Percentiles rank a stretch among this genome's conserved stretches.
Conservation (phyloP, 2,888 invertebrate genomes). For the Dryocosmus kuriphilus region DNA sequence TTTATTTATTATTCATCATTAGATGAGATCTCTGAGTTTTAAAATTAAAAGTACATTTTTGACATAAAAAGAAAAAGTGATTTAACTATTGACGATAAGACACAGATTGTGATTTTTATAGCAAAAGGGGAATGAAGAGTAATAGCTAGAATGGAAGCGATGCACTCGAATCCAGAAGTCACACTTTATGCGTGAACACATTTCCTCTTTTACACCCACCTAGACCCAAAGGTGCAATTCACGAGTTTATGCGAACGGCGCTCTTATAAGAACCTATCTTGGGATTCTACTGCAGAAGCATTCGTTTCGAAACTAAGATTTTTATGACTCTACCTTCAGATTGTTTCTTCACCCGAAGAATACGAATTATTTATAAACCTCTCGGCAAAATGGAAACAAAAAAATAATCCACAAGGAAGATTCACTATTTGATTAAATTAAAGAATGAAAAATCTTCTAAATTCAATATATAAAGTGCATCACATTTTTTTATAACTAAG, state of each 20-base stretch:
- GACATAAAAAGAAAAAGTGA: neutral
- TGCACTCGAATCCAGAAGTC: constrained; percentile 25
- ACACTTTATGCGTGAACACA: constrained; percentile 29
- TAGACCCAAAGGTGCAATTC: constrained; percentile 33
- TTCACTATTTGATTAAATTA: too few relatives aligned
- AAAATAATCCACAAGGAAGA: too few relatives aligned
- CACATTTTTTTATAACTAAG: too few relatives aligned
- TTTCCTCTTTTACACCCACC: constrained; percentile 19
- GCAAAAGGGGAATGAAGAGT: constrained; percentile 20
- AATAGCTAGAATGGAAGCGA: constrained; percentile 9
- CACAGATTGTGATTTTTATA: constrained; percentile 11
- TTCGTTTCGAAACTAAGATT: constrained; percentile 19
- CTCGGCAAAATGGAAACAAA: neutral
- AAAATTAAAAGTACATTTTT: neutral
- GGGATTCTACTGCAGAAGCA: constrained; percentile 11
- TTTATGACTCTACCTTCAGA: constrained; percentile 16
- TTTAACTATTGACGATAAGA: constrained; percentile 17
- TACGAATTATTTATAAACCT: neutral
- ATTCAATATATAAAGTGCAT: too few relatives aligned
- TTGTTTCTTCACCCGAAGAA: neutral
- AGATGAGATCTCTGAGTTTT: neutral
- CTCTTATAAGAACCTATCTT: constrained; percentile 23
- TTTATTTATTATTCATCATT: neutral
- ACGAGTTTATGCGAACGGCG: constrained; percentile 16
- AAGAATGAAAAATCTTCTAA: too few relatives aligned